A percentile compares a stretch with the other conserved stretches of the same genome.
phyloP scores from a whole-genome alignment of 2,113 vertebrate genomes.

The Geothlypis trichas region DNA sequence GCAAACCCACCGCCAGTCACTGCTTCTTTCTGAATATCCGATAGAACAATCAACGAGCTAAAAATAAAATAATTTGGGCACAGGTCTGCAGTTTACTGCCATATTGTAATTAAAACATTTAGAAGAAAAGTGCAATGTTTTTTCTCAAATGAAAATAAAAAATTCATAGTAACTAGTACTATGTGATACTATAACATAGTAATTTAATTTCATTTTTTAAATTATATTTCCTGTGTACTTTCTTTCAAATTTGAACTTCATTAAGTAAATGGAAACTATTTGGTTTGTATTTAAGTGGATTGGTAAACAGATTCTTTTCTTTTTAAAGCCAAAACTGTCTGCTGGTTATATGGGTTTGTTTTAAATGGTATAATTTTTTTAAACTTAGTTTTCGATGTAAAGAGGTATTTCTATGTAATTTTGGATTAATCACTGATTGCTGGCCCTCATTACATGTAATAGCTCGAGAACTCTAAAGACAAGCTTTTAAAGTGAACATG shows the following conservation, averaged over 20 bases:
- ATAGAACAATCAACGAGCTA: background rate
- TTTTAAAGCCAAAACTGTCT: background rate
- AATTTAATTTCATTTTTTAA: background rate
- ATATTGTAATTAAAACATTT: background rate
- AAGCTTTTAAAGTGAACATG: background rate
- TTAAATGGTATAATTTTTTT: background rate
- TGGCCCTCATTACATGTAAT: background rate
- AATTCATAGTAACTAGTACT: background rate
- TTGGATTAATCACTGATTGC: background rate
- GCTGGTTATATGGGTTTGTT: background rate
- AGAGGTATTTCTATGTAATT: background rate
- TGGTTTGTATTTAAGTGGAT: background rate
- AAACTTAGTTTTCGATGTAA: background rate
- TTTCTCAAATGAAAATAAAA: background rate
- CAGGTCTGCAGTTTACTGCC: background rate
- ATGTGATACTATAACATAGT: background rate
- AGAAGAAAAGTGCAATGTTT: background rate
- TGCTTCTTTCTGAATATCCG: too few relatives aligned
- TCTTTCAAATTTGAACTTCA: background rate
- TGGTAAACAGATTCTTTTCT: background rate
- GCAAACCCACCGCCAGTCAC: rapidly evolving
- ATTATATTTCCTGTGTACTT: background rate
- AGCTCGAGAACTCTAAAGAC: background rate
- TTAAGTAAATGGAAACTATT: background rate
- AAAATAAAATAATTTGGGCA: background rate